Evolutionary conservation across 2,113 vertebrate genomes (phyloP).

Genomic region (Canis aureus): DNA sequence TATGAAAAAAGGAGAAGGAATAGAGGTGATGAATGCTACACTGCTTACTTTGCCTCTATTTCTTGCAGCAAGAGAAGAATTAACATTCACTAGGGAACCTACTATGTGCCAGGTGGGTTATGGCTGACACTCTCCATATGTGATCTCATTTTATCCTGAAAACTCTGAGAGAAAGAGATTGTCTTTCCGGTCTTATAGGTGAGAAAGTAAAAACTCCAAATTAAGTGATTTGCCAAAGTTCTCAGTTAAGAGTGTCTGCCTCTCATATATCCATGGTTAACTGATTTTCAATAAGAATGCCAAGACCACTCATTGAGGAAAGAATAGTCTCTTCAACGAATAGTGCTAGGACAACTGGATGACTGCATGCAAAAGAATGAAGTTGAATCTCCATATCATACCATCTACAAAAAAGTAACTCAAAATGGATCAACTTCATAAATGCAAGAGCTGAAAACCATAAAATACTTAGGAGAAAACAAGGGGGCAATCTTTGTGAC

Average conservation of each 20-base stretch:
- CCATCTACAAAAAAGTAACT: neutral
- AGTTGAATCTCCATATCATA: neutral
- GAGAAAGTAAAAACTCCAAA: constrained; percentile 49
- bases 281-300: neutral
- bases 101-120: neutral
- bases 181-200: neutral
- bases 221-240: constrained; percentile 45
- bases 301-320: neutral
- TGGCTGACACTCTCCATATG: neutral
- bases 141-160: constrained; percentile 1
- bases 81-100: neutral
- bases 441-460: neutral
- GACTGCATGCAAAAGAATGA: neutral
- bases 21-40: neutral
- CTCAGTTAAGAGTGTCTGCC: neutral
- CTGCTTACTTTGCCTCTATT: neutral
- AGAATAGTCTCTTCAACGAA: neutral
- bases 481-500: neutral
- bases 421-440: neutral
- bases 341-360: neutral
- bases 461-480: constrained; percentile 32
- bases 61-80: neutral
- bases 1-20: neutral
- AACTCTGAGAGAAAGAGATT: neutral
- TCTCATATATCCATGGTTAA: neutral